A percentile compares a stretch with the other conserved stretches of the same genome.
These are phyloP conservation scores for Nyctibius bracteatus DNA, from an alignment of 2,113 vertebrate genomes.

Conservation along the genomic window DNA sequence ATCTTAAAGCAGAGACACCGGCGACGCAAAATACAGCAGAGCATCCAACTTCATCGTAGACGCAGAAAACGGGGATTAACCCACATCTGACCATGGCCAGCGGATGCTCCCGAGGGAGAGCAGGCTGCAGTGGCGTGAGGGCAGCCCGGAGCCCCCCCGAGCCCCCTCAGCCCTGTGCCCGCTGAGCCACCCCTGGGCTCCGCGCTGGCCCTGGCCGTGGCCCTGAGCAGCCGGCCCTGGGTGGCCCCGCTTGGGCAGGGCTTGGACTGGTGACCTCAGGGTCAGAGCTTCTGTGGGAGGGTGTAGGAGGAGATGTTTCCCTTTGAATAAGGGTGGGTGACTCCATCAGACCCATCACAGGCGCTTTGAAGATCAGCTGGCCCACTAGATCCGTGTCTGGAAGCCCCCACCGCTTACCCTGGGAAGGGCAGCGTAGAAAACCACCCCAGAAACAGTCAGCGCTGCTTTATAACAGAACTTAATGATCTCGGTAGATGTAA, in stretches of 20 bases:
- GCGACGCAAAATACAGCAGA: neutral
- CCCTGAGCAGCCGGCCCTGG: neutral
- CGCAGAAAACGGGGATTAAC: neutral
- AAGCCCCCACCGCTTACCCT: neutral
- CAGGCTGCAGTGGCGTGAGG: neutral
- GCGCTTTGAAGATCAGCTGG: neutral
- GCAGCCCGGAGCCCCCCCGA: neutral
- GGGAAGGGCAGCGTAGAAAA: neutral
- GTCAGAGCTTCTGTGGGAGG: rapidly evolving
- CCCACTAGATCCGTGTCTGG: neutral
- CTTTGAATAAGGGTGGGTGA: neutral
- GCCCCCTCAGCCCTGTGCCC: rapidly evolving
- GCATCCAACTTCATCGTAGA: rapidly evolving
- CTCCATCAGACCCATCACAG: neutral
- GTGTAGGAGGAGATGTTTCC: rapidly evolving
- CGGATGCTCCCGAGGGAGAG: neutral
- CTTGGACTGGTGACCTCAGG: neutral
- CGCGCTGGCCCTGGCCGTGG: rapidly evolving
- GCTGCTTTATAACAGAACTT: neutral
- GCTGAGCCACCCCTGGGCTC: rapidly evolving
- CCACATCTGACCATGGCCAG: neutral
- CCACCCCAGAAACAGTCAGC: neutral
- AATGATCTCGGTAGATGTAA: neutral
- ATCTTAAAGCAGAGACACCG: rapidly evolving
- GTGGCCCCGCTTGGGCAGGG: neutral